Evolutionary conservation across 1,140 invertebrate genomes (phyloP), one percentile per base, ranked within the genome.

Genomic region (Drosophila auraria): DNA sequence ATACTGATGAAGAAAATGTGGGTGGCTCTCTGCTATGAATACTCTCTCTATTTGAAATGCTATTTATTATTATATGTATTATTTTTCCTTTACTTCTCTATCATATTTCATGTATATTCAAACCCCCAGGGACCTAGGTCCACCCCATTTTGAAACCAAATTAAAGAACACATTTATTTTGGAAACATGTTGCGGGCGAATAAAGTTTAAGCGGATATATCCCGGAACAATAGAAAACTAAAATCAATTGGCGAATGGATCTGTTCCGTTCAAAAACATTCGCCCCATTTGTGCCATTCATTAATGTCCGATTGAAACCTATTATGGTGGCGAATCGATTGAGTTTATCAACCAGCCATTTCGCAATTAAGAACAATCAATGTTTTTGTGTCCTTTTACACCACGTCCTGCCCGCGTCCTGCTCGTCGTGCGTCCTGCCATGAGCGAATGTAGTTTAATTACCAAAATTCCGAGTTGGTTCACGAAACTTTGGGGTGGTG

Each of bases 341-440:
- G 64, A 69, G 64, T 71, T 71, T 71, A 71, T 71, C 68, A 71
- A 51, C 50, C 64, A 71, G 45, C 68, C 68, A 57, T 71, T 71
- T 70, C 33, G 64, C 64, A 71, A 71, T 71, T 71, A 71, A 57
- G 68, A 68, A 71, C 63, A 71, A 69, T 71, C 68, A 68, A 71
- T 71, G 68, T 56, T 71, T 71, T 70, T 54, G 49, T 68, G 62
- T 54, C 65, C 68, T 53, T 57, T 57, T 68, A 11, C 30, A 33
- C 30, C 30, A 9, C 30, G 33, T 11, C 33, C 33, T 4, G 11
- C 9, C 11, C 33, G 9, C 33, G 33, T 25, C 15, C 25, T 25
- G 25, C 25, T 2, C 25, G 25, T 3, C 25, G 20, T 25, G 2
- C 25, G 25, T 25, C 25, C 27, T 30, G 27, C 27, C 27, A 30